These are phyloP conservation scores for Antedon mediterranea DNA, from an alignment of 53 echinoderm and acorn worm species.

Conservation along the genomic window DNA sequence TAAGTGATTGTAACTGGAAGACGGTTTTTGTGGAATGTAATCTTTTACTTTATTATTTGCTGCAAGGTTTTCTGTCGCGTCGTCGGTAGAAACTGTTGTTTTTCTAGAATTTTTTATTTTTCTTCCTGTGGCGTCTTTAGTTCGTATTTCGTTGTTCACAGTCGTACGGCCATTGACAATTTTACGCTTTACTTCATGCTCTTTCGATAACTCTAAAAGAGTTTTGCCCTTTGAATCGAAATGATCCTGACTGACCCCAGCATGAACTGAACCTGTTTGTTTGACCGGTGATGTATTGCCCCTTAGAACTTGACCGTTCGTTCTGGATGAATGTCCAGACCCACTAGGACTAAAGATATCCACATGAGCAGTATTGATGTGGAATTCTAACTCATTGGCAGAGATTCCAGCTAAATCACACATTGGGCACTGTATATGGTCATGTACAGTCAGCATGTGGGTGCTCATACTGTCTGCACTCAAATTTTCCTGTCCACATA, in stretches of 20 bases:
- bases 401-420: slow-evolving; percentile 67
- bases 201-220: slow-evolving; percentile 6
- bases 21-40: not conserved
- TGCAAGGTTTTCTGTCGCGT: not conserved
- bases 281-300: not conserved
- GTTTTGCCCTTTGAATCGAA: not conserved
- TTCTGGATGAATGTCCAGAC: not conserved
- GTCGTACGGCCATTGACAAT: not conserved
- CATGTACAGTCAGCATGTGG: slow-evolving; percentile 70
- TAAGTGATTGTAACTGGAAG: not conserved
- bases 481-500: slow-evolving; percentile 69
- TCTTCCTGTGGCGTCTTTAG: not conserved
- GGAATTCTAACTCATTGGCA: slow-evolving; percentile 49
- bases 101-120: not conserved
- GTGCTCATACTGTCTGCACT: slow-evolving; percentile 33
- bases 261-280: not conserved
- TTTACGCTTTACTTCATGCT: not conserved
- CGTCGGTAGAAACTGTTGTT: not conserved
- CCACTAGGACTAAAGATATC: slow-evolving; percentile 25
- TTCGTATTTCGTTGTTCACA: not conserved
- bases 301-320: not conserved
- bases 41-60: not conserved
- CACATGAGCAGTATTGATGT: slow-evolving; percentile 67
- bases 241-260: not conserved
- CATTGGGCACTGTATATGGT: slow-evolving; percentile 57